Evolutionary conservation across 2,797 vertebrate species (phyloP), one percentile per base, ranked within the genome.

Genomic region (Betta splendens): DNA sequence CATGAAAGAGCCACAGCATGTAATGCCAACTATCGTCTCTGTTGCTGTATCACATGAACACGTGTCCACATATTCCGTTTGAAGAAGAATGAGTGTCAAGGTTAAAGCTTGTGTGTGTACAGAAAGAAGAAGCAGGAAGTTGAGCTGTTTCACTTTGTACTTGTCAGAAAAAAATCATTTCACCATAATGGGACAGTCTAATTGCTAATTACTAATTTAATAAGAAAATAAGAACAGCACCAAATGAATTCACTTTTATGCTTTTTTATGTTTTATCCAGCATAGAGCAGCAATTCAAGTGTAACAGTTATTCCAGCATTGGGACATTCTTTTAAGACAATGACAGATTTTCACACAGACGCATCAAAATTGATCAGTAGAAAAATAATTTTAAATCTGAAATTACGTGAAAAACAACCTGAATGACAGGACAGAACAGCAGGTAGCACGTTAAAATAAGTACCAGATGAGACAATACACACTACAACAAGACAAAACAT

Each of bases 251-350:
- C 20, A 65, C 6, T 37, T 51, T 62, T 15, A 52, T 54, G 23
- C 39, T n/a, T 1, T 20, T 51, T 44, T 3, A 61, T 8, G 40
- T 26, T 32, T 54, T 70, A 31, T 72, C 59, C 68, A 82, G 77
- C 70, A 64, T 9, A 61, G 33, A 81, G 71, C 69, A 87, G 63
- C 72, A 69, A 75, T 82, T 87, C 47, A 79, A 81, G 65, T 79
- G 89, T 88, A 91, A 91, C 91, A 92, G 84, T 83, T 63, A 71
- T 73, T 91, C 87, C 89, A 90, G 84, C 73, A 85, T 75, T 44
- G 47, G 55, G 56, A 43, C 22, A 56, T 67, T 66, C 52, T 49
- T 72, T 72, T 42, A 37, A 73, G 23, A 59, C 29, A 32, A 70
- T 77, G 33, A 29, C 5, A 13, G 31, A 52, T 47, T 52, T 9